Base-by-base conservation (phyloP, 2,113 vertebrate genomes). In the Dipodomys ordii region DNA sequence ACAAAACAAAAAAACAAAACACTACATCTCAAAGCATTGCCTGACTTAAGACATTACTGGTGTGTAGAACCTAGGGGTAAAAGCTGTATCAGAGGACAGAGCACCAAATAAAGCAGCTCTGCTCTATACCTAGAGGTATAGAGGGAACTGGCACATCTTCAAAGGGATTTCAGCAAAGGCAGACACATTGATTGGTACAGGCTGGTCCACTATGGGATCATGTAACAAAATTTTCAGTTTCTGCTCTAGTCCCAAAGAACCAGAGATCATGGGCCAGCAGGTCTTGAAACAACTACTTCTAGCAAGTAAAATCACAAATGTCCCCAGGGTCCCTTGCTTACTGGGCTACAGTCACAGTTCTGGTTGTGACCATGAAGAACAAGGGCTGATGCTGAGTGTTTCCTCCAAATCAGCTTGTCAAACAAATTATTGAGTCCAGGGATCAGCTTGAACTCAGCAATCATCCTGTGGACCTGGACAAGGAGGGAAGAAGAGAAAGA, bases 381-480 rank as follows among this genome's bases (percentile, higher is more conserved):
- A 1, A 99, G 99, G 86, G 98, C 98, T 57, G 99, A 98, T 0
- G 98, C 97, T 0, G 99, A 99, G 97, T 99, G 99, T 88, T 99
- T 99, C 96, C 99, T 99, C 99, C 99, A 99, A 96, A 99, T 99
- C 79, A 99, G 98, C 96, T 99, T 99, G 97, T 99, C 99, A 97
- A 99, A 99, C 87, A 99, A 97, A 97, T 99, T 99, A 94, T 99
- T 99, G 93, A 99, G 99, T 25, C 99, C 99, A 0, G 99, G 99
- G 96, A 99, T 99, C 96, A 99, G 98, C 39, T 98, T 99, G 97
- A 99, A 99, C 96, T 99, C 99, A 0, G 99, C 99, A 62, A 99
- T 98, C 99, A 99, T 99, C 97, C 99, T 99, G 97, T 99, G 99
- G 89, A 99, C 99, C 99, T 99, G 98, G 65, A 83, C 6, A 44